Evolutionary conservation across 2,113 vertebrate species (phyloP), one percentile per base, ranked within the genome.

Genomic region (Microcebus griseorufus): DNA sequence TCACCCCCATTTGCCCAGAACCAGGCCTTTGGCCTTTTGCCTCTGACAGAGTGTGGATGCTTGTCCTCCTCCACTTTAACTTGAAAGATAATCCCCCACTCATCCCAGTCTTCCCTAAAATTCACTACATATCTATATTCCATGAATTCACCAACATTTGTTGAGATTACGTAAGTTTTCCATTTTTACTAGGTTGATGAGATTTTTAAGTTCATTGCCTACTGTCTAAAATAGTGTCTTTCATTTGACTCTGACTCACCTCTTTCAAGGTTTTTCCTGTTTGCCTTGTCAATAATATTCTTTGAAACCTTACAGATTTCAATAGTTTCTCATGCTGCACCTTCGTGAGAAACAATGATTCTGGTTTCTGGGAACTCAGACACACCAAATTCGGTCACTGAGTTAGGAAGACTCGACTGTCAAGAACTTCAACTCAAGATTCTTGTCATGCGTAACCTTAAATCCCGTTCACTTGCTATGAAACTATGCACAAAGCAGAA

Each of bases 71-170:
- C 85, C 9, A 3, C 48, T 39, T 51, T 18, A 42, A 9, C 25
- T 34, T 80, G 34, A 70, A 84, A 73, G 79, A 45, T 37, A 39
- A 85, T 45, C 53, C 27, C 16, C 62, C 2, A 10, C 23, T 78
- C 42, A 73, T 29, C 17, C 20, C 3, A 53, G 51, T 72, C 73
- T 96, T 78, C 42, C 48, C 79, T 72, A 39, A 92, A 70, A 87
- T 42, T 70, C 51, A 22, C 88, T 82, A 51, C 62, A 34, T 64
- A 32, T 82, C 78, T 70, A n/a, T 34, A 70, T 69, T 32, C 62
- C 42, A 25, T 81, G 65, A 97, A 78, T 83, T 93, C 42, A 65
- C 37, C 76, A 89, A 60, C 64, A 65, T 75, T 83, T 67, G 88
- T 86, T 42, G 45, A 95, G 93, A 65, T 90, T 51, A 48, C 37